A percentile compares a stretch with the other conserved stretches of the same genome.
Evolutionary conservation across 2,888 invertebrate genomes (phyloP).

Genomic region (Diogma glabrata): DNA sequence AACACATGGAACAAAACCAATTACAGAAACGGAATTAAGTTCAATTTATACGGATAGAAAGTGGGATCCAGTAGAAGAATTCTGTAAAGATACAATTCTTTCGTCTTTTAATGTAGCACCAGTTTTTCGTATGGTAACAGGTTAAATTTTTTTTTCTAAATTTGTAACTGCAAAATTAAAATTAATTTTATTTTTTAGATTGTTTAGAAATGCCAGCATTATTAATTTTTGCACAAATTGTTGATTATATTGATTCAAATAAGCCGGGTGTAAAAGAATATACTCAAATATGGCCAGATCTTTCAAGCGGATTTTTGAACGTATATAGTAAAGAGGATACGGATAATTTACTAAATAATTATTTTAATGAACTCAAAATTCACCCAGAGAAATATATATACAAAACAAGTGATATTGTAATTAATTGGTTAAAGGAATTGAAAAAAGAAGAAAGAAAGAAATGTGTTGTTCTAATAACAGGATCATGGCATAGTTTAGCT

Average conservation of each 20-base stretch:
- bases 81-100: slow-evolving; percentile 41
- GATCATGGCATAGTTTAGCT: slow-evolving; percentile 60
- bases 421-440: slow-evolving; percentile 48
- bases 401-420: slow-evolving; percentile 39
- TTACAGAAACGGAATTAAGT: slow-evolving; percentile 42
- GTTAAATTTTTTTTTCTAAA: too few relatives aligned
- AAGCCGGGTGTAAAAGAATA: slow-evolving; percentile 32
- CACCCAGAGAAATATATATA: slow-evolving; percentile 47
- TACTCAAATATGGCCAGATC: slow-evolving; percentile 51
- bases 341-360: slow-evolving; percentile 42
- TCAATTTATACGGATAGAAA: slow-evolving; percentile 41
- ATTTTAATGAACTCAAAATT: slow-evolving; percentile 46
- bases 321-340: slow-evolving; percentile 51
- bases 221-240: slow-evolving; percentile 50
- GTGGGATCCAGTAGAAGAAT: slow-evolving; percentile 44
- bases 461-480: slow-evolving; percentile 55
- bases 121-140: too few relatives aligned
- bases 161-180: slow-evolving; percentile 36
- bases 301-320: slow-evolving; percentile 45
- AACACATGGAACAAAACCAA: slow-evolving; percentile 50
- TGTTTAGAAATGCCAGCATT: slow-evolving; percentile 60
- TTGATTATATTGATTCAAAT: slow-evolving; percentile 48
- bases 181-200: neutral
- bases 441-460: slow-evolving; percentile 45
- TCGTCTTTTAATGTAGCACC: too few relatives aligned